Evolutionary conservation across 2,113 vertebrate genomes (phyloP), one percentile per base, ranked within the genome.

Genomic region (Setophaga petechia): DNA sequence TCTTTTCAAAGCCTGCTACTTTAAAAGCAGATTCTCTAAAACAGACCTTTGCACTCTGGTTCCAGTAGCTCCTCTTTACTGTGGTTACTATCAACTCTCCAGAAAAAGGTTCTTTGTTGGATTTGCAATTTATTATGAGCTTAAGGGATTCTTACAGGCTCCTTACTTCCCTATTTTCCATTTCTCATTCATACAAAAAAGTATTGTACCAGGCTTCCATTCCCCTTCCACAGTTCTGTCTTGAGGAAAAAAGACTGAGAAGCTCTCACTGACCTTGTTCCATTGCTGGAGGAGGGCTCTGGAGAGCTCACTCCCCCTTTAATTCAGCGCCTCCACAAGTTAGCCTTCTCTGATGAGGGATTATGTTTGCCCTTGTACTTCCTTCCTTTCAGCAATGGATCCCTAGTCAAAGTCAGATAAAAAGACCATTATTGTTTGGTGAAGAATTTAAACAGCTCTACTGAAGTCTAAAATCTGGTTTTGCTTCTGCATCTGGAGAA

Each of bases 321-420:
- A 23, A 63, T 54, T 31, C 55, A 33, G 15, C 0, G 0, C 10
- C 75, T 39, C 41, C 37, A 55, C 27, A 59, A 46, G 7, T 46
- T 11, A 69, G 31, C 22, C n/a, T 73, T 57, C 62, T 92, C 52
- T 72, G 67, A 41, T 28, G 37, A 90, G 37, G 9, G 11, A 37
- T 37, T 72, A 35, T 30, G 9, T 71, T 59, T 71, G 43, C 33
- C 43, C 27, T 39, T 68, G 8, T 31, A 37, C 20, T 19, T 9
- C 27, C 44, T 72, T 76, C 33, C 49, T 84, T 81, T 61, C 74
- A 71, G 66, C 39, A 39, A 12, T 2, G 3, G 44, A 43, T 63
- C 30, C 51, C 24, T 39, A 78, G 25, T 14, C 81, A 71, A 7
- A 76, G n/a, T 58, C 41, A 69, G 33, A 37, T 58, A 21, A 19